Evolutionary conservation across 2,113 vertebrate species (phyloP).

Genomic region (Microcebus jonahi): DNA sequence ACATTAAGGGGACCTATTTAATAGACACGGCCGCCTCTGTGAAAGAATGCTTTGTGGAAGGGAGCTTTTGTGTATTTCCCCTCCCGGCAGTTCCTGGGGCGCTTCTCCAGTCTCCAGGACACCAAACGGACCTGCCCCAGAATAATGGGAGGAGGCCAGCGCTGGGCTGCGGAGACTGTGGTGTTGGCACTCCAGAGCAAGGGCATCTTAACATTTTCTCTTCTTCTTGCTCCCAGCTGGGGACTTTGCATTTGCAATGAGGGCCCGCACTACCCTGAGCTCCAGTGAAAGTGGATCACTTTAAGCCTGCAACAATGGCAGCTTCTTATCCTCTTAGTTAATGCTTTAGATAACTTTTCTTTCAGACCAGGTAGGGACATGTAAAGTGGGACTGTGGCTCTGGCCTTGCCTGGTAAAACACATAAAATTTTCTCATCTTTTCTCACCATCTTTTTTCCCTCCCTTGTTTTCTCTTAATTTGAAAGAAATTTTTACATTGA

Average conservation of each 20-base stretch:
- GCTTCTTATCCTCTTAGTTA: conserved; percentile 61
- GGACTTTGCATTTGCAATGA: conserved; percentile 90
- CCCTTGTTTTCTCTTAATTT: not conserved
- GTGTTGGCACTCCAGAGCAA: conserved; percentile 80
- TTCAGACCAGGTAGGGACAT: conserved; percentile 61
- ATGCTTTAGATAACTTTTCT: conserved; percentile 60
- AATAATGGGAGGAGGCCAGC: conserved; percentile 82
- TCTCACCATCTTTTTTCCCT: not conserved
- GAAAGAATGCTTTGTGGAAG: conserved; percentile 89
- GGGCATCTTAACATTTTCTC: conserved; percentile 68
- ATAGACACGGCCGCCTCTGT: conserved; percentile 82
- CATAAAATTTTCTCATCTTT: not conserved
- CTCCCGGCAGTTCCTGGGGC: conserved; percentile 84
- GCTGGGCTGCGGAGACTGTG: conserved; percentile 70
- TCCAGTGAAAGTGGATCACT: conserved; percentile 78
- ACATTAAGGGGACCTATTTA: conserved; percentile 87
- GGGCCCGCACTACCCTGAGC: conserved; percentile 66
- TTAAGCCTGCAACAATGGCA: conserved; percentile 58
- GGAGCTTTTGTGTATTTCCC: conserved; percentile 86
- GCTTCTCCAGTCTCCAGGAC: conserved; percentile 85
- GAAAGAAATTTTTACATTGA: not conserved
- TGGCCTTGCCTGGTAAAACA: not conserved
- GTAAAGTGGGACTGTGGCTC: not conserved
- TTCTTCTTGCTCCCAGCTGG: conserved; percentile 81
- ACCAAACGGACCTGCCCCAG: conserved; percentile 82